A percentile compares a stretch with the other conserved stretches of the same genome.
phyloP scores from a whole-genome alignment of 2,113 vertebrate species.

The Ciconia boyciana region DNA sequence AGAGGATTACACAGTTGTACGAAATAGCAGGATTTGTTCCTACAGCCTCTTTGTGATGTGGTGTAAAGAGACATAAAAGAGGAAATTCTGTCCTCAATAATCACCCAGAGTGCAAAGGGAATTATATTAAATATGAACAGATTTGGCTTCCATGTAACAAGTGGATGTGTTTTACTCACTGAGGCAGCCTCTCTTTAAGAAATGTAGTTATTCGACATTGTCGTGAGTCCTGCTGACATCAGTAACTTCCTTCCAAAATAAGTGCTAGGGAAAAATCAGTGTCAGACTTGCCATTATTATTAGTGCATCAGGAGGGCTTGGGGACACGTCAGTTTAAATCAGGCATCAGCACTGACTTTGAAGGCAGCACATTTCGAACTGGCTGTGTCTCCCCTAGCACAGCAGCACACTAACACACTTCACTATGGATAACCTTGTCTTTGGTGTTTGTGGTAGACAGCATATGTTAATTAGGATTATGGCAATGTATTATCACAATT shows the following conservation, averaged over 20 bases:
- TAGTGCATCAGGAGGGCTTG: neutral
- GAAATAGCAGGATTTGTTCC: neutral
- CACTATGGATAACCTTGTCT: neutral
- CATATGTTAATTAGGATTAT: neutral
- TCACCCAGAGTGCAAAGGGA: neutral
- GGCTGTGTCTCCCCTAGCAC: neutral
- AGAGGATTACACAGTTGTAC: neutral
- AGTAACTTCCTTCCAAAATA: conserved; percentile 14
- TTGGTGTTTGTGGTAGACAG: neutral
- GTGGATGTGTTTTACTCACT: neutral
- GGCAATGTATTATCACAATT: neutral
- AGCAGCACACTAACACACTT: neutral
- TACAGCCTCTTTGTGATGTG: neutral
- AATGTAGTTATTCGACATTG: neutral
- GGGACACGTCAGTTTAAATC: neutral
- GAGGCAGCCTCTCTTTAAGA: neutral
- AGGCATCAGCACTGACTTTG: neutral
- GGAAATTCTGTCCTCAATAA: neutral
- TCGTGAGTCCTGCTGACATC: neutral
- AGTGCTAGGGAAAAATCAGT: neutral
- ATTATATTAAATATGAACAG: neutral
- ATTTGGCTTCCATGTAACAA: neutral
- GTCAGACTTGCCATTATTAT: neutral
- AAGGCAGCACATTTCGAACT: neutral
- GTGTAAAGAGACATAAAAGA: neutral